Evolutionary conservation across 2,113 vertebrate species (phyloP), one percentile per base, ranked within the genome.

Genomic region (Saimiri boliviensis): DNA sequence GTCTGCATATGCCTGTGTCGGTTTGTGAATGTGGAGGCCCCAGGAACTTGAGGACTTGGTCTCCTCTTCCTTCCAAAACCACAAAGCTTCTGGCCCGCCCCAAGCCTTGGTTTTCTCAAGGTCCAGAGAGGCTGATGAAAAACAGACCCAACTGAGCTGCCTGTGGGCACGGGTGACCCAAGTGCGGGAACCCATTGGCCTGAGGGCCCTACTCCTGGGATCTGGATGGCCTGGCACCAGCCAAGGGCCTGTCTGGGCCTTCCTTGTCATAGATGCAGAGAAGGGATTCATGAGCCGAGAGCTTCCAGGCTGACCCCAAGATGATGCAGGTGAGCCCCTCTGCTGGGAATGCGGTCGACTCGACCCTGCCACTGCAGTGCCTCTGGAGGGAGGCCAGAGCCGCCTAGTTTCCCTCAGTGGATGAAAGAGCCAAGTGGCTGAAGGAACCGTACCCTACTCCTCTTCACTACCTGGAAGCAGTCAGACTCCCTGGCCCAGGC

Each of bases 111-210:
- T 90, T 96, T 95, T 92, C 84, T 93, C 80, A 87, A 85, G 96
- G 83, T 47, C 86, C 58, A 74, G 89, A 96, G 49, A 87, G 40
- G 74, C 79, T 96, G 86, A 97, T 93, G 94, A 97, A 94, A 96
- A 96, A 80, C 93, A 97, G 93, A 81, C 47, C 17, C 17, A 27
- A 27, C 4, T 11, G 52, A 71, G 86, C 71, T 14, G 80, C 54
- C 83, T 40, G 3, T 30, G 85, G 91, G 35, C 30, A 45, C 54
- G 32, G 16, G 74, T 49, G 42, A 86, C 68, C 90, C 42, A 32
- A 95, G 13, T 12, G 17, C 6, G 23, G 93, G 58, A 94, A 71
- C 58, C 47, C 3, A 4, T 10, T 40, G 45, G 71, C n/a, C 77
- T 60, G 89, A 47, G 37, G 58, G 77, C 35, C 47, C 45, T 60